These are phyloP conservation scores for Muschampia plurimacula DNA, from an alignment of 2,888 invertebrate genomes.

Conservation along the genomic window DNA sequence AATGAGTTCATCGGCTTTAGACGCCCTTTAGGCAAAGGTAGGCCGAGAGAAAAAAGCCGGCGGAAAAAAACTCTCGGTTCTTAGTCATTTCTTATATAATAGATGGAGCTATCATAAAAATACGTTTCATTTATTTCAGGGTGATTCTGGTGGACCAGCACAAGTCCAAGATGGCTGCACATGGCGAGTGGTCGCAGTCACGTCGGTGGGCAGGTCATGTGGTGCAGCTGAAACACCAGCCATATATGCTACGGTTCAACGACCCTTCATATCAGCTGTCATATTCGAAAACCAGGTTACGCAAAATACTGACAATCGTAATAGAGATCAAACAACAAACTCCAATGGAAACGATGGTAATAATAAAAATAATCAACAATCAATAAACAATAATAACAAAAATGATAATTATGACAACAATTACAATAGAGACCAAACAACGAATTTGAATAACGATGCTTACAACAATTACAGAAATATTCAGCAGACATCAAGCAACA, in stretches of 20 bases:
- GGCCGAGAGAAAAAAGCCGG: too few species aligned
- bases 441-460: not conserved
- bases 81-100: too few species aligned
- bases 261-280: constrained; percentile 52
- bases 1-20: too few species aligned
- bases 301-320: not conserved
- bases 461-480: not conserved
- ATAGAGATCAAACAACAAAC: constrained; percentile 5
- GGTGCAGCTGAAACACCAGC: constrained; percentile 74
- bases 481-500: not conserved
- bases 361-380: constrained; percentile 1
- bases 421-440: not conserved
- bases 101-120: too few species aligned
- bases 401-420: constrained; percentile 7
- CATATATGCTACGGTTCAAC: constrained; percentile 63
- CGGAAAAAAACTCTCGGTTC: too few species aligned
- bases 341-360: not conserved
- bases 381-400: constrained; percentile 4
- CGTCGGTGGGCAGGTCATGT: constrained; percentile 73
- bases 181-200: constrained; percentile 75
- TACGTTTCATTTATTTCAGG: constrained; percentile 54
- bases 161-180: constrained; percentile 73
- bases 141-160: constrained; percentile 78
- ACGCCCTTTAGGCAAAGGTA: too few species aligned
- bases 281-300: constrained; percentile 40